These are phyloP conservation scores for Solen grandis DNA, from an alignment of 1,140 invertebrate genomes.

Conservation along the genomic window DNA sequence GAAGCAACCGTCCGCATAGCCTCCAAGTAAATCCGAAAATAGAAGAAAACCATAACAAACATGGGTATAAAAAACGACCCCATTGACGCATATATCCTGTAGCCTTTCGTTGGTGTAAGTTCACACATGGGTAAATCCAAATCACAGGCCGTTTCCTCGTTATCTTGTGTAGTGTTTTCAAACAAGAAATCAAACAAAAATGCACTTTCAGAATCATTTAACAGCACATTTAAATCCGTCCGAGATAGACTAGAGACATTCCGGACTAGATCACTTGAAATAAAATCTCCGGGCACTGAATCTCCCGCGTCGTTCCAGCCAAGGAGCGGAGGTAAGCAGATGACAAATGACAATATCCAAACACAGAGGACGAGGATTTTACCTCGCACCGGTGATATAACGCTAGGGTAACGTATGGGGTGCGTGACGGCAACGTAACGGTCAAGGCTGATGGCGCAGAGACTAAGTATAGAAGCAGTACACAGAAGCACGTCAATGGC, in stretches of 20 bases:
- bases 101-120: conserved; percentile 93
- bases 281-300: background rate
- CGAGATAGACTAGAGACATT: too few species aligned
- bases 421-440: conserved; percentile 80
- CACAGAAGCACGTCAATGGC: conserved; percentile 81
- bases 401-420: conserved; percentile 76
- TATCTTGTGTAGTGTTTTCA: background rate
- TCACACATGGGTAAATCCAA: conserved; percentile 84
- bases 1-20: conserved; percentile 94
- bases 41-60: conserved; percentile 98
- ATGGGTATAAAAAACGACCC: conserved; percentile 98
- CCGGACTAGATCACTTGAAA: background rate
- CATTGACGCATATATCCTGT: conserved; percentile 96
- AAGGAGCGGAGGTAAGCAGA: conserved; percentile 97
- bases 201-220: background rate
- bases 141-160: conserved; percentile 27
- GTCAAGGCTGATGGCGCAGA: conserved; percentile 81
- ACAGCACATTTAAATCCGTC: too few species aligned
- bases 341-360: conserved; percentile 97
- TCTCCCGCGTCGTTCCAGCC: conserved; percentile 88
- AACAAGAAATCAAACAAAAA: background rate
- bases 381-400: conserved; percentile 83
- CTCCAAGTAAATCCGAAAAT: conserved; percentile 95
- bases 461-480: conserved; percentile 81
- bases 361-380: conserved; percentile 95